Evolutionary conservation across 2,797 vertebrate genomes (phyloP).

Genomic region (Parauchenoglanis ngamensis): DNA sequence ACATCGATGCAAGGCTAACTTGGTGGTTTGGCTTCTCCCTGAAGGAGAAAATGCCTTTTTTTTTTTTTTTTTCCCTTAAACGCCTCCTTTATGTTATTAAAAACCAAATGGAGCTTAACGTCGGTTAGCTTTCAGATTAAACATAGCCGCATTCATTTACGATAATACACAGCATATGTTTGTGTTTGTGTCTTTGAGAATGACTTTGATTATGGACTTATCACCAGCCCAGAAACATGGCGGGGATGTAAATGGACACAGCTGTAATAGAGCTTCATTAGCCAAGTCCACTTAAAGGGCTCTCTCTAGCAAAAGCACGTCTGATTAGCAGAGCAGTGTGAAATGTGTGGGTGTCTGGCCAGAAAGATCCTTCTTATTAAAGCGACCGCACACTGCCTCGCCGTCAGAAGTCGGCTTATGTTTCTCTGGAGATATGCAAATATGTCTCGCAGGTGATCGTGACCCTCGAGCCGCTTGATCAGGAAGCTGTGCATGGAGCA

Average conservation of each 20-base stretch:
- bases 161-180: neutral
- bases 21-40: neutral
- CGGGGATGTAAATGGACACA: neutral
- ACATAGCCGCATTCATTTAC: neutral
- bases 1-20: neutral
- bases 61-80: neutral
- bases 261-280: conserved; percentile 48
- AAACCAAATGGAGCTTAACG: neutral
- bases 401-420: conserved; percentile 42
- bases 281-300: conserved; percentile 51
- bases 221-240: neutral
- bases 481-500: conserved; percentile 2
- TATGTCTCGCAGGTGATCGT: conserved; percentile 30
- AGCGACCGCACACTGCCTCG: conserved; percentile 35
- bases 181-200: neutral
- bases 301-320: conserved; percentile 49
- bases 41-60: neutral
- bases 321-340: conserved; percentile 56
- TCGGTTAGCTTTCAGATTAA: neutral
- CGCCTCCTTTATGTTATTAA: neutral
- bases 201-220: conserved; percentile 5
- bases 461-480: conserved; percentile 29
- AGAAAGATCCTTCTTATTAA: conserved; percentile 50
- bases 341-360: conserved; percentile 59
- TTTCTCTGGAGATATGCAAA: conserved; percentile 23